Percentiles rank a stretch among this genome's conserved stretches.
These are phyloP conservation scores for Neodiprion pinetum DNA, from an alignment of 1,140 invertebrate species.

Conservation along the genomic window DNA sequence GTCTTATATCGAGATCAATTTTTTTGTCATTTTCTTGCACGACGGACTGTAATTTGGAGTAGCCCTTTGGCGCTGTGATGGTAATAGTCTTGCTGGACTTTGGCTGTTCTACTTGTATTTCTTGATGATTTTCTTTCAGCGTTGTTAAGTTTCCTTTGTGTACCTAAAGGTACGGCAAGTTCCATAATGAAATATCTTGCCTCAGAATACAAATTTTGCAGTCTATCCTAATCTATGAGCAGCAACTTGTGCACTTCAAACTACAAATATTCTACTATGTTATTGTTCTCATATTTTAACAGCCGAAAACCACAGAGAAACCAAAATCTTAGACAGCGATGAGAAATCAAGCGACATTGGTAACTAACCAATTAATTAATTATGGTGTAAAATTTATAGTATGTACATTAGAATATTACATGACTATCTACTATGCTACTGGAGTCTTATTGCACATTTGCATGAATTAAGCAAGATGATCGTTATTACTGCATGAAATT, in stretches of 20 bases:
- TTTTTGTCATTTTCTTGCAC: slow-evolving; percentile 45
- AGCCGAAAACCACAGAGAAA: too few relatives aligned
- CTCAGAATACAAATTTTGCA: too few relatives aligned
- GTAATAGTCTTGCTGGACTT: slow-evolving; percentile 47
- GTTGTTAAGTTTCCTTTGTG: slow-evolving; percentile 59
- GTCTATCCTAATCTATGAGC: neutral
- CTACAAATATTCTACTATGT: neutral
- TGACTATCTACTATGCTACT: too few relatives aligned
- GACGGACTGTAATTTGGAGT: slow-evolving; percentile 42
- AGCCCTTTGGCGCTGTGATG: slow-evolving; percentile 51
- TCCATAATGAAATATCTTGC: slow-evolving; percentile 34
- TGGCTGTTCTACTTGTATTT: slow-evolving; percentile 51
- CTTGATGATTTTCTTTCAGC: slow-evolving; percentile 55
- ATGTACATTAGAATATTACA: too few relatives aligned
- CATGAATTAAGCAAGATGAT: too few relatives aligned
- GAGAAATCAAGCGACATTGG: too few relatives aligned
- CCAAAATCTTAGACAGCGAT: too few relatives aligned
- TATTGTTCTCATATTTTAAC: too few relatives aligned
- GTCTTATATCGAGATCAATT: slow-evolving; percentile 34
- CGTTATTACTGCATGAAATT: too few relatives aligned
- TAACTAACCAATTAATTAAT: too few relatives aligned
- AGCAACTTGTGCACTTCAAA: neutral
- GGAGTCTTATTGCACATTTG: too few relatives aligned
- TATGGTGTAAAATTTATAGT: too few relatives aligned
- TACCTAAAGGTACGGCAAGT: slow-evolving; percentile 50